Conservation (phyloP, 1,140 invertebrate genomes). For the Thrips palmi region DNA sequence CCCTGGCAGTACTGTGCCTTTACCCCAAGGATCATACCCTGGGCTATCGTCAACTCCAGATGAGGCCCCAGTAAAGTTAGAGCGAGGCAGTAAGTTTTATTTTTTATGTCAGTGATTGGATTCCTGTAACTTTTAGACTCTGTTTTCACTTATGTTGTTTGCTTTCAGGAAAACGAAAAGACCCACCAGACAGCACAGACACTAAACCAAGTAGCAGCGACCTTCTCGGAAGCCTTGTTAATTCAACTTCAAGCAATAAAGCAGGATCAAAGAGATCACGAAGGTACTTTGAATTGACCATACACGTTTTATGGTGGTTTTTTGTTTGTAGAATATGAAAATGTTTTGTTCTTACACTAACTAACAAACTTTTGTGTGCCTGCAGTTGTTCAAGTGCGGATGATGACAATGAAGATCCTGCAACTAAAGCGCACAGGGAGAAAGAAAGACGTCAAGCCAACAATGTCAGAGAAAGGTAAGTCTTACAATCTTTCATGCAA, state of each 20-base stretch:
- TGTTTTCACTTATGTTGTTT: constrained; percentile 18
- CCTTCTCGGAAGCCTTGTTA: constrained; percentile 26
- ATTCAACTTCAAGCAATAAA: constrained; percentile 32
- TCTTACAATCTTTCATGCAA: not conserved
- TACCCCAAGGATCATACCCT: too few species aligned
- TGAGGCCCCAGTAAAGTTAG: constrained; percentile 33
- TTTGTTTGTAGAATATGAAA: not conserved
- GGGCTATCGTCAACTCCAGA: constrained; percentile 25
- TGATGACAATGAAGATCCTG: constrained; percentile 54
- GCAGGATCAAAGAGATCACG: constrained; percentile 51
- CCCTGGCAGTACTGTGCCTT: too few species aligned
- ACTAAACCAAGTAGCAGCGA: constrained; percentile 51
- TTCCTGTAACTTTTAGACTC: not conserved
- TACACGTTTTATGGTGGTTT: not conserved
- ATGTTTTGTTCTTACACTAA: constrained; percentile 6
- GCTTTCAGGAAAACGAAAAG: constrained; percentile 68
- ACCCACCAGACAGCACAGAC: constrained; percentile 51
- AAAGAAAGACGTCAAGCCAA: constrained; percentile 92
- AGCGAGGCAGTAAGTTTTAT: constrained; percentile 22
- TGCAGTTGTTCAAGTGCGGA: constrained; percentile 51
- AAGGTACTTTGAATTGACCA: constrained; percentile 47
- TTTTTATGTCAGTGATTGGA: not conserved
- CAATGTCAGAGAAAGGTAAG: constrained; percentile 93
- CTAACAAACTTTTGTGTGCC: constrained; percentile 3
- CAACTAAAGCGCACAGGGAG: constrained; percentile 83